Conservation (phyloP, 2,113 vertebrate species). For the Thalassarche chlororhynchos region DNA sequence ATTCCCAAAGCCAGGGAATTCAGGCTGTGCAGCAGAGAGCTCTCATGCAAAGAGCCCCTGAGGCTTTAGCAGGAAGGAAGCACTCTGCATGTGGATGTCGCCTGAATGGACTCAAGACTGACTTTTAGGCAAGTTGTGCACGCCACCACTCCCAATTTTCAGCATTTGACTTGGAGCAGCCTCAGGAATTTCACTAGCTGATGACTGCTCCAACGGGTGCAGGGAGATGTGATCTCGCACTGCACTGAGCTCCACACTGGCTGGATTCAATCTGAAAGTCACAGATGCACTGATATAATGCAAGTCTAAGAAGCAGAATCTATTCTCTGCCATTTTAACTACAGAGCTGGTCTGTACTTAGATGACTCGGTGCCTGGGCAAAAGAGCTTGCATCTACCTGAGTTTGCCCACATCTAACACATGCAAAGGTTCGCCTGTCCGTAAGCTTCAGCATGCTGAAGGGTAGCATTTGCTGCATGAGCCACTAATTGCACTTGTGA, state of each 20-base stretch:
- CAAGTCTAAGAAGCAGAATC: background rate
- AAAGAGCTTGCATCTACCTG: background rate
- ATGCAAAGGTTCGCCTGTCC: accelerated
- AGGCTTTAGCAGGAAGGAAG: too few species aligned
- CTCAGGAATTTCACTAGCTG: background rate
- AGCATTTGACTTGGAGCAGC: background rate
- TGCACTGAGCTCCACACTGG: background rate
- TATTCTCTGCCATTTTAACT: background rate
- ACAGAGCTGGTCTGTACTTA: background rate
- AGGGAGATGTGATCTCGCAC: background rate
- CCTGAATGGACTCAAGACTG: too few species aligned
- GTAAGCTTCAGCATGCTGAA: background rate
- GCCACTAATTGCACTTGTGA: background rate
- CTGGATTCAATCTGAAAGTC: background rate
- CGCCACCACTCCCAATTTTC: background rate
- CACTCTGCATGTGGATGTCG: accelerated
- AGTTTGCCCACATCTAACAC: background rate
- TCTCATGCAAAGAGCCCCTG: background rate
- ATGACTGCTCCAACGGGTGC: too few species aligned
- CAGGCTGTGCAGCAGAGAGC: background rate
- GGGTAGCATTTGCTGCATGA: accelerated
- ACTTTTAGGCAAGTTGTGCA: background rate
- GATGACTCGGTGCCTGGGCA: background rate
- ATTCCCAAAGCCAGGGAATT: background rate
- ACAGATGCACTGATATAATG: accelerated